A percentile compares a stretch with the other conserved stretches of the same genome.
Conservation (phyloP, 2,888 invertebrate species). For the Microchrysa polita region DNA sequence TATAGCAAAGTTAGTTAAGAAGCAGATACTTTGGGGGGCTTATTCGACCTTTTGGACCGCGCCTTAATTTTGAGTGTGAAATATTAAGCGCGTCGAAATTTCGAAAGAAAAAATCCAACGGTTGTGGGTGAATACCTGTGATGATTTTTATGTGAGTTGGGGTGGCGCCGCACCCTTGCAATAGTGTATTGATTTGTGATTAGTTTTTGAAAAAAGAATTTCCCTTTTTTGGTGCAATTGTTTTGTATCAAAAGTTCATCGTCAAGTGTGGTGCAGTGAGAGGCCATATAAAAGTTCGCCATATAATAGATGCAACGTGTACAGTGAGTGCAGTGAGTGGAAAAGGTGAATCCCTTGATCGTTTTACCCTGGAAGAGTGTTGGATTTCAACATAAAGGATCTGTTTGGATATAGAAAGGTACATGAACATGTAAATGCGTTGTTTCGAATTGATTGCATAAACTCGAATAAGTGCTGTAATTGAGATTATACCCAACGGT, state of each 20-base stretch:
- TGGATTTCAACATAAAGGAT: constrained; percentile 5
- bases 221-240: constrained; percentile 23
- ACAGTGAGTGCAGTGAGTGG: constrained; percentile 5
- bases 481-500: constrained; percentile 16
- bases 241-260: not conserved
- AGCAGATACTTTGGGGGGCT: too few species aligned
- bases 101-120: constrained; percentile 16
- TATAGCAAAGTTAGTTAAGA: constrained; percentile 17
- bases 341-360: constrained; percentile 2
- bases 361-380: not conserved
- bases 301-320: not conserved
- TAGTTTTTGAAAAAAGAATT: not conserved
- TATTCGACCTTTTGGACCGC: constrained; percentile 27
- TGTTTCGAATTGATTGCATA: constrained; percentile 23
- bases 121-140: constrained; percentile 23
- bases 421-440: not conserved
- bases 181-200: not conserved
- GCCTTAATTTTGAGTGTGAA: constrained; percentile 35
- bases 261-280: constrained; percentile 12
- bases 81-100: constrained; percentile 13
- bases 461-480: constrained; percentile 5
- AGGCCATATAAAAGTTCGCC: constrained; percentile 32
- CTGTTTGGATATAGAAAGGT: not conserved
- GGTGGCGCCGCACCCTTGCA: not conserved
- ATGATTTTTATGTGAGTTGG: not conserved